phyloP scores from a whole-genome alignment of 1,140 invertebrate genomes.

The Meloidogyne chitwoodi region DNA sequence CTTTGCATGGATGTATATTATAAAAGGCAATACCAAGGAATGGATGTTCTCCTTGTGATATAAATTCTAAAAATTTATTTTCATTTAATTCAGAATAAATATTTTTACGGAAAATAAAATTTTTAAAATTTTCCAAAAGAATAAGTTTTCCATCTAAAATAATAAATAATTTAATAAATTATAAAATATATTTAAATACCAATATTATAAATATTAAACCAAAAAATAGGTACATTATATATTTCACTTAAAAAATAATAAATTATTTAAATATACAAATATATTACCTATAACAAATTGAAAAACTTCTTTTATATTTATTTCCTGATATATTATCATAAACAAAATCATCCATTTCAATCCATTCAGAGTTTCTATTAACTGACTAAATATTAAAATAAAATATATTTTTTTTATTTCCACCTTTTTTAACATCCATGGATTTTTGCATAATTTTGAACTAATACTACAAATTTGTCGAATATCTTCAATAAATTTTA shows the following conservation, averaged over 20 bases:
- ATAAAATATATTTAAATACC: constrained; percentile 21
- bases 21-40: constrained; percentile 46
- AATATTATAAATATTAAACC: constrained; percentile 43
- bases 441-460: not conserved
- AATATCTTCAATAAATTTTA: constrained; percentile 23
- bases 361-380: not conserved
- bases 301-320: not conserved
- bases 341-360: not conserved
- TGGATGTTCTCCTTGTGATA: constrained; percentile 48
- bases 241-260: constrained; percentile 19
- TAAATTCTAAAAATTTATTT: constrained; percentile 22
- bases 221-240: constrained; percentile 36
- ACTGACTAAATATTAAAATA: not conserved
- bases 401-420: not conserved
- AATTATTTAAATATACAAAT: constrained; percentile 1
- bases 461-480: constrained; percentile 9
- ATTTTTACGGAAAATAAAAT: constrained; percentile 9
- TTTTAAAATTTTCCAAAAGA: constrained; percentile 20
- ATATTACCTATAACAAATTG: not conserved
- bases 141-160: constrained; percentile 32
- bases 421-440: constrained; percentile 23
- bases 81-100: no score
- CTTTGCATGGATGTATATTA: constrained; percentile 46
- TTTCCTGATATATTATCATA: not conserved
- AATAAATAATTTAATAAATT: not conserved